Base-by-base conservation (phyloP, 1,140 invertebrate genomes). In the Philopotamus ludificatus region DNA sequence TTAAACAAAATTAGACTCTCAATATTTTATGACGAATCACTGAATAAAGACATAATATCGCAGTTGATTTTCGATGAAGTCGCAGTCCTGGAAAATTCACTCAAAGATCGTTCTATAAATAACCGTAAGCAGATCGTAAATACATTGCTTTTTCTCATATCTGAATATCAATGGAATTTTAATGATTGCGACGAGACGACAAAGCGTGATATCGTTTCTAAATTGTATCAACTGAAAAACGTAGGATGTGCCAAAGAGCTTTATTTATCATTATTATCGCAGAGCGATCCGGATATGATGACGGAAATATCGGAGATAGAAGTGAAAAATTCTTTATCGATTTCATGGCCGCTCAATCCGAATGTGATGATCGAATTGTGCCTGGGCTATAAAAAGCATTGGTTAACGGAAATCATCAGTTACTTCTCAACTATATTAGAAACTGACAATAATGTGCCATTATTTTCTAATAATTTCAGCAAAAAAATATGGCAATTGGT, bases 401-500 rank as follows among this genome's bases (percentile, higher is more conserved):
- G 79, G 79, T 68, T 81, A 9, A 66, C 79, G 25, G 77, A 81
- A 74, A 78, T 78, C 23, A 75, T 77, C 16, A 71, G 75, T 68
- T 73, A 79, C 34, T 80, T 79, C 54, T 76, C 77, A 64, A 73
- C 76, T 23, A 74, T 78, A 61, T 55, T 80, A 3, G 73, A 76
- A 63, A 76, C 79, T 55, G 73, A 79, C 70, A 77, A 79, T 62
- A 79, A 73, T 72, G 74, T 79, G 0, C 77, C 77, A 45, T 77
- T 79, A 59, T 75, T 79, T 73, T 77, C 79, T 8, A 77, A 79
- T 66, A 77, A 75, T 60, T 77, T 80, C 45, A 77, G 74, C 7
- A 79, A 79, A 72, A 78, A 80, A 71, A 75, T 81, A 50, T 74
- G 79, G 4, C 76, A 80, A 63, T 75, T 81, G 73, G 74, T 79